Base-by-base conservation (phyloP, 2,888 invertebrate genomes). In the Agrilus cyanescens region DNA sequence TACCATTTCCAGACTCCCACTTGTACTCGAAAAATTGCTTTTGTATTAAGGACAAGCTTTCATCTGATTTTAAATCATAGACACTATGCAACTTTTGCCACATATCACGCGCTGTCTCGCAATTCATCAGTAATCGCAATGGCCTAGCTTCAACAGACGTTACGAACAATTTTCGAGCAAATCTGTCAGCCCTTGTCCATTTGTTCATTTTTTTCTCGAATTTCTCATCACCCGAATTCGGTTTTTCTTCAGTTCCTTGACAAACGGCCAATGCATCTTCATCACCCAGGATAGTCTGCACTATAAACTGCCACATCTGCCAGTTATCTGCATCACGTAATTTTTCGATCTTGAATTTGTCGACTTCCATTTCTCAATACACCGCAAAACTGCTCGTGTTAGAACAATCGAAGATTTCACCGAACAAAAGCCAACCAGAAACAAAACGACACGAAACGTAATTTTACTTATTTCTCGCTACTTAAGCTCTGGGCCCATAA, bases 11-110 rank as follows among this genome's bases (percentile, higher is more conserved):
- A 31, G n/a, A 18, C 10, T 49, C 39, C 50, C 49, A 50, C 34
- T 50, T 44, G 31, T 45, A 53, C 6, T 53, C 48, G 18, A 52
- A 55, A 34, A 54, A 56, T 20, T 49, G 33, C 29, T 54, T 53
- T 38, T 54, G 53, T 1, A 52, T 32, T n/a, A 51, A n/a, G 0
- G 35, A 36, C 32, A 53, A 25, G 46, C 38, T 49, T 37, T 49
- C 48, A 2, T 49, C 50, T 0, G 46, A 50, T 32, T 51, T 53
- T 43, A 49, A 37, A 7, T 54, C 53, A 14, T 48, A 54, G 1
- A 53, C 45, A 8, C 34, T n/a, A 16, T 48, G 41, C 8, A 53
- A 36, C 38, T 53, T 54, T 12, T 32, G n/a, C 53, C 53, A 53
- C 50, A 51, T 53, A 18, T 53, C 49, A 2, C 15, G 12, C 3